Evolutionary conservation across 2,888 invertebrate genomes (phyloP).

Genomic region (Beris chalybata): DNA sequence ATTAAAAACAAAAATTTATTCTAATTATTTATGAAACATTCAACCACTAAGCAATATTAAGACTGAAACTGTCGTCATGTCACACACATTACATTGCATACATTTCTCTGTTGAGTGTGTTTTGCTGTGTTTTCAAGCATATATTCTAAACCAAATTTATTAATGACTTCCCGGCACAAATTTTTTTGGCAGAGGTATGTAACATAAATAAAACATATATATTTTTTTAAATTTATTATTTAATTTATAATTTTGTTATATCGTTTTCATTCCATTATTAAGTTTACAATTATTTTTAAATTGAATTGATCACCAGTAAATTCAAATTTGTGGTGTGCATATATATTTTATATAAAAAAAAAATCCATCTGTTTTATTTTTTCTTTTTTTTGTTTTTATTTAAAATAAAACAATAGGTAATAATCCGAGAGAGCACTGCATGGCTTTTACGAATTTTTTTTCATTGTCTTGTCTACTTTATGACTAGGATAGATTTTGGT

Average conservation of each 20-base stretch:
- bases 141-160: conserved; percentile 6
- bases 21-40: too few relatives aligned
- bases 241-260: conserved; percentile 9
- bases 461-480: not conserved
- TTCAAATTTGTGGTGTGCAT: not conserved
- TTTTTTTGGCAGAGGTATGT: conserved; percentile 56
- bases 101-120: conserved; percentile 17
- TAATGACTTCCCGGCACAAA: conserved; percentile 57
- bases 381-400: conserved; percentile 4
- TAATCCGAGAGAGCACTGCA: conserved; percentile 57
- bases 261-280: not conserved
- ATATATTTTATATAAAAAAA: not conserved
- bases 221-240: conserved; percentile 31
- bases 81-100: not conserved
- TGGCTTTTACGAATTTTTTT: conserved; percentile 48
- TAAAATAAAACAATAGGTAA: not conserved
- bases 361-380: not conserved
- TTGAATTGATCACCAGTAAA: not conserved
- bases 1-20: too few relatives aligned
- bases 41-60: too few relatives aligned
- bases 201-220: conserved; percentile 27
- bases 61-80: too few relatives aligned
- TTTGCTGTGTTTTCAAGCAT: not conserved
- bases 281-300: conserved; percentile 4
- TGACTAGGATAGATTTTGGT: not conserved